A percentile compares a stretch with the other conserved stretches of the same genome.
phyloP scores from a whole-genome alignment of 1,140 invertebrate genomes.

The Chlorops oryzae region DNA sequence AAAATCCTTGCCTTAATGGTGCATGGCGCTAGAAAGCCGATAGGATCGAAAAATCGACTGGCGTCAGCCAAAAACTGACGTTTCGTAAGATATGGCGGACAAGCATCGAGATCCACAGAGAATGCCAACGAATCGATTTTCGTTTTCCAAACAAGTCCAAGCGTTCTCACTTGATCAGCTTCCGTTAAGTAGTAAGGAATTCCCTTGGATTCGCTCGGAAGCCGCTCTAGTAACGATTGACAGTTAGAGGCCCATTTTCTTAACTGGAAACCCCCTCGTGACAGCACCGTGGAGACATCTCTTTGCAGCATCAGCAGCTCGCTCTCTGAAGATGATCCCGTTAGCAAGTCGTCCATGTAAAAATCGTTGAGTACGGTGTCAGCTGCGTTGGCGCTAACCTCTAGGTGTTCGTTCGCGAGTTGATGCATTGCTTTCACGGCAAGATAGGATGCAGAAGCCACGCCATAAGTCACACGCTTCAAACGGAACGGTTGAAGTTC shows the following conservation, averaged over 20 bases:
- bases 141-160: slow-evolving; percentile 7
- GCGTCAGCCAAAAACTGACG: slow-evolving; percentile 38
- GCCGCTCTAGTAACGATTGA: slow-evolving; percentile 3
- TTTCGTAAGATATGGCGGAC: slow-evolving; percentile 29
- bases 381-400: not conserved
- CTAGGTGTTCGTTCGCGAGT: not conserved
- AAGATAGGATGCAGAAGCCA: slow-evolving; percentile 30
- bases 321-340: not conserved
- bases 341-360: not conserved
- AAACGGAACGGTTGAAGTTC: slow-evolving; percentile 9
- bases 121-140: not conserved
- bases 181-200: not conserved
- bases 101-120: not conserved
- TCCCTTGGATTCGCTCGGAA: not conserved
- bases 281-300: slow-evolving; percentile 11
- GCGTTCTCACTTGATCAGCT: not conserved
- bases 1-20: too few species aligned
- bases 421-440: slow-evolving; percentile 34
- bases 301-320: not conserved
- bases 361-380: slow-evolving; percentile 15
- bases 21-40: slow-evolving; percentile 42
- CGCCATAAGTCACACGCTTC: slow-evolving; percentile 34
- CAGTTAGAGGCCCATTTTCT: slow-evolving; percentile 30
- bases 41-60: slow-evolving; percentile 35
- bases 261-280: slow-evolving; percentile 20